Percentiles rank a stretch among this genome's conserved stretches.
phyloP scores from a whole-genome alignment of 2,113 vertebrate species.

The Notarius lentiginosus region DNA sequence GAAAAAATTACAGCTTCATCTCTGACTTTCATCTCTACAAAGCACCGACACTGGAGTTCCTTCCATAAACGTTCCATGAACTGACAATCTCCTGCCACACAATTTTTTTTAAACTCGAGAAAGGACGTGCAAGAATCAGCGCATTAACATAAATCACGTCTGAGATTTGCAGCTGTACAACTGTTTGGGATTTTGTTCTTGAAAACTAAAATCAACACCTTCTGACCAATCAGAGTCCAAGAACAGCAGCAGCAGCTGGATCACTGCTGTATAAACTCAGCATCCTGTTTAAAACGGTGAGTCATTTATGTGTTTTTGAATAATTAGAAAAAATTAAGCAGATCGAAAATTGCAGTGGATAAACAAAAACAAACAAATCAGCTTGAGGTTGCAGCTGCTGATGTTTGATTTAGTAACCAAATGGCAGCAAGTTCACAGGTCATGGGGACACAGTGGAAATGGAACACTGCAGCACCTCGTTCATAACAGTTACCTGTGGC shows the following conservation, averaged over 20 bases:
- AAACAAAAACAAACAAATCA: not conserved
- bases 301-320: not conserved
- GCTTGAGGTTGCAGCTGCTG: not conserved
- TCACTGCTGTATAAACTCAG: not conserved
- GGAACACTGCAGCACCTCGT: not conserved
- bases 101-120: not conserved
- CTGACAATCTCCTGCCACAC: not conserved
- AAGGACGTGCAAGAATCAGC: not conserved
- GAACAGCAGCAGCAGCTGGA: not conserved
- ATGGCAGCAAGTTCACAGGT: slow-evolving; percentile 7
- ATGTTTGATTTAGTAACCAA: not conserved
- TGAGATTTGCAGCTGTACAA: not conserved
- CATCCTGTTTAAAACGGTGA: not conserved
- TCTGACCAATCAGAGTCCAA: not conserved
- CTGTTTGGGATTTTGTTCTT: not conserved
- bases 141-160: not conserved
- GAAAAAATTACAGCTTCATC: too few relatives aligned
- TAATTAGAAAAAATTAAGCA: not conserved
- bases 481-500: slow-evolving; percentile 33
- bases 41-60: not conserved
- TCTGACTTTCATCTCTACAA: too few relatives aligned
- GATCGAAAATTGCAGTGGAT: not conserved
- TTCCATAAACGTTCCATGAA: not conserved
- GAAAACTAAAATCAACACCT: not conserved
- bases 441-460: slow-evolving; percentile 28